A percentile compares a stretch with the other conserved stretches of the same genome.
Conservation (phyloP, 2,113 vertebrate genomes). For the Cryptomyrus ogoouensis region DNA sequence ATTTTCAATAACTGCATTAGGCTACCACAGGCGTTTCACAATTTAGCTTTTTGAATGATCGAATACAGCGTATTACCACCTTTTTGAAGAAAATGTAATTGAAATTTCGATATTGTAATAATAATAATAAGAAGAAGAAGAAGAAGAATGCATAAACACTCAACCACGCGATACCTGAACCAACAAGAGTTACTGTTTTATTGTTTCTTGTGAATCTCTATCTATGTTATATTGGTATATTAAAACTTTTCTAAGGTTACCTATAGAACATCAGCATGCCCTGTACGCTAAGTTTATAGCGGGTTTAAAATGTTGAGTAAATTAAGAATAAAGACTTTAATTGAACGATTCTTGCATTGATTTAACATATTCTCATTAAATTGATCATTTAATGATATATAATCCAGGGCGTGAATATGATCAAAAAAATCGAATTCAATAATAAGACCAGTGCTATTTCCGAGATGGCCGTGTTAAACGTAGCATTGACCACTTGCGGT, state of each 20-base stretch:
- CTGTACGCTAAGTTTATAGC: not conserved
- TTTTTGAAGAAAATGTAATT: not conserved
- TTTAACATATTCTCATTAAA: not conserved
- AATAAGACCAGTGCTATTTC: not conserved
- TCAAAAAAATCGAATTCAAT: not conserved
- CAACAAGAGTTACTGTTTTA: not conserved
- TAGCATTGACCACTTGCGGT: not conserved
- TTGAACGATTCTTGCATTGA: not conserved
- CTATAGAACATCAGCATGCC: not conserved
- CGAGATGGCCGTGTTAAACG: not conserved
- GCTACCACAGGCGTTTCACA: not conserved
- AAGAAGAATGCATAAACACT: not conserved
- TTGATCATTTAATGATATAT: not conserved
- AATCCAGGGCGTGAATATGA: not conserved
- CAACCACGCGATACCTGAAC: not conserved
- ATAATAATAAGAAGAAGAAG: not conserved
- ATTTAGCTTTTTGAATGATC: not conserved
- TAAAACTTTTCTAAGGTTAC: not conserved
- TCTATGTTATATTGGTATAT: not conserved
- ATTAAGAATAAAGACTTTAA: not conserved
- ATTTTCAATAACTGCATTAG: not conserved
- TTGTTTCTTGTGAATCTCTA: slow-evolving; percentile 6
- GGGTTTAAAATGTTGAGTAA: not conserved
- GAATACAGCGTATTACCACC: not conserved
- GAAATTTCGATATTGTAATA: not conserved